Conservation (phyloP, 2,888 invertebrate species). For the Synergus umbraculus region DNA sequence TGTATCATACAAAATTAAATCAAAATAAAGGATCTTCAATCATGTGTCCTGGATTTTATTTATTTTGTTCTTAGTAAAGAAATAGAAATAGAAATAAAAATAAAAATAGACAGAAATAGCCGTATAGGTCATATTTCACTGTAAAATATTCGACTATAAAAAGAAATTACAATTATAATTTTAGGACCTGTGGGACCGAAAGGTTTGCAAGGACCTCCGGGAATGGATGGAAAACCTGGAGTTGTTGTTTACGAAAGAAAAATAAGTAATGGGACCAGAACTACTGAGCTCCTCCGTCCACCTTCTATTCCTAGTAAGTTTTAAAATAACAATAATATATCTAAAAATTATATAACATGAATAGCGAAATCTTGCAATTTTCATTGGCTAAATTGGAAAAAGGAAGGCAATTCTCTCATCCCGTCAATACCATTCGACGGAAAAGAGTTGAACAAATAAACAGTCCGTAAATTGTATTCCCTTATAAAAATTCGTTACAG, state of each 20-base stretch:
- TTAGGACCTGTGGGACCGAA: conserved; percentile 83
- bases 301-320: conserved; percentile 88
- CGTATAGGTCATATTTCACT: neutral
- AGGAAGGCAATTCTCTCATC: no score
- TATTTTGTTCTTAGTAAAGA: neutral
- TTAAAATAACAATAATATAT: conserved; percentile 10
- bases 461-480: no score
- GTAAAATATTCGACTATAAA: neutral
- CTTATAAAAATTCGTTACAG: neutral
- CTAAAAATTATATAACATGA: neutral
- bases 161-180: conserved; percentile 44
- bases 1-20: neutral
- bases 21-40: neutral
- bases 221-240: conserved; percentile 84
- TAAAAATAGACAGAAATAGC: neutral
- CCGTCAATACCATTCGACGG: no score
- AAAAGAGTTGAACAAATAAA: no score
- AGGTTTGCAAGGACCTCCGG: conserved; percentile 81
- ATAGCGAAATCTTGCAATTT: no score
- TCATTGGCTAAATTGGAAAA: no score
- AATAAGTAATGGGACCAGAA: conserved; percentile 61
- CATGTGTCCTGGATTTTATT: neutral
- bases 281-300: conserved; percentile 87
- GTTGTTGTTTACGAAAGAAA: conserved; percentile 85
- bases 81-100: no score